phyloP scores from a whole-genome alignment of 2,888 invertebrate species.

The Prosopocoilus inquinatus region DNA sequence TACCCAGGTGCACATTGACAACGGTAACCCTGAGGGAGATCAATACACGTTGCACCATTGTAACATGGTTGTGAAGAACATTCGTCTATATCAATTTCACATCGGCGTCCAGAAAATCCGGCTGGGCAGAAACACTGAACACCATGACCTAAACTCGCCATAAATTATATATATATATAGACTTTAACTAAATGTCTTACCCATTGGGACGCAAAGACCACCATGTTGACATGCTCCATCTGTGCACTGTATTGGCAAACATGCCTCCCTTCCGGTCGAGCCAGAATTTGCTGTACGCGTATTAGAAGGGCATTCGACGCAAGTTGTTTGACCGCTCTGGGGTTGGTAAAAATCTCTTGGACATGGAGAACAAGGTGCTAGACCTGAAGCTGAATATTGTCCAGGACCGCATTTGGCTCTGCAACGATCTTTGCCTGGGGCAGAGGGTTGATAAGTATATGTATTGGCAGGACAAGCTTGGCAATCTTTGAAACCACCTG shows the following conservation, averaged over 20 bases:
- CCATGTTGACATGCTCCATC: conserved; percentile 89
- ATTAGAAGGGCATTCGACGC: conserved; percentile 87
- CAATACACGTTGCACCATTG: conserved; percentile 89
- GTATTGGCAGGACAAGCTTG: conserved; percentile 88
- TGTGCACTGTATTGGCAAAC: conserved; percentile 82
- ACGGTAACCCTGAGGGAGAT: conserved; percentile 87
- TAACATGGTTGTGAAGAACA: conserved; percentile 93
- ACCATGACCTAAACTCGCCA: conserved; percentile 60
- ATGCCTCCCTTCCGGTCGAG: conserved; percentile 80
- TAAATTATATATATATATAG: not conserved
- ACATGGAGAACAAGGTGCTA: conserved; percentile 91
- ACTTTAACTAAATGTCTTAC: conserved; percentile 23
- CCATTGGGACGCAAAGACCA: conserved; percentile 85
- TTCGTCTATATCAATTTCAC: conserved; percentile 93
- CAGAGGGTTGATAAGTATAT: conserved; percentile 90
- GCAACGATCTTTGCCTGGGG: conserved; percentile 77
- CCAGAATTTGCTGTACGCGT: conserved; percentile 83
- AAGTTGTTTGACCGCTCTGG: conserved; percentile 77
- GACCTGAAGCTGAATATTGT: conserved; percentile 80
- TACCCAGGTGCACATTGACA: conserved; percentile 87
- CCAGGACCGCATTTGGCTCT: conserved; percentile 87
- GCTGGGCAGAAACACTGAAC: conserved; percentile 92
- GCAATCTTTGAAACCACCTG: conserved; percentile 90
- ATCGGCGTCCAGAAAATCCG: conserved; percentile 89
- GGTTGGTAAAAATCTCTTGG: conserved; percentile 92